Base-by-base conservation (phyloP, 2,113 vertebrate species). In the Anarhynchus alexandrinus region DNA sequence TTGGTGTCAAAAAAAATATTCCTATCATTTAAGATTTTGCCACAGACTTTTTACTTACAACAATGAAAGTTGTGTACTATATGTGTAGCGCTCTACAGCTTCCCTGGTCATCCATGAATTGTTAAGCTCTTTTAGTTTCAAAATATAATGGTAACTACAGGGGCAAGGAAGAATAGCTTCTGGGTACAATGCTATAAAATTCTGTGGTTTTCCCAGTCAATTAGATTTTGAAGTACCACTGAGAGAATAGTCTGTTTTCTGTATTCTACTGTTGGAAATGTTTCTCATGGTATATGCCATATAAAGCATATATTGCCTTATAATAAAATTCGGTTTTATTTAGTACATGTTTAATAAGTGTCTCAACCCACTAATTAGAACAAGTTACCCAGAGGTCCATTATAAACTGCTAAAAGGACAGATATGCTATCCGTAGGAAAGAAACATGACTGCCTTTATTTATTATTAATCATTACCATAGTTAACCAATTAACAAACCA, bases 401-500 rank as follows among this genome's bases (percentile, higher is more conserved):
- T 93, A 84, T 42, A 84, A 94, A 95, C 66, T 88, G 92, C 86
- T 76, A 38, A 80, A 92, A 95, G 91, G 51, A 89, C 64, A 92
- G 74, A 69, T 49, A 69, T 6, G 51, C 40, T 89, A 92, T 78
- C 73, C 43, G 25, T 66, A 77, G 54, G 65, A 94, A 92, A 94
- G 64, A 96, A 94, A 92, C 93, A 86, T 62, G 22, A 82, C 52
- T 95, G 49, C 20, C 64, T 76, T 95, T 96, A 95, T 96, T 95
- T 97, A 96, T 94, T 96, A 96, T 96, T 96, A 87, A 96, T 96
- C 45, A 62, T 89, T 87, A 67, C 40, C 70, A 79, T 42, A 88
- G 82, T 91, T 96, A 95, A 81, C 66, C 65, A 90, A 95, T 96
- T 97, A 97, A 79, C 81, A 89, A 94, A 96, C 51, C 76, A 87